phyloP scores from a whole-genome alignment of 2,797 vertebrate genomes.

The Eremophila alpestris region DNA sequence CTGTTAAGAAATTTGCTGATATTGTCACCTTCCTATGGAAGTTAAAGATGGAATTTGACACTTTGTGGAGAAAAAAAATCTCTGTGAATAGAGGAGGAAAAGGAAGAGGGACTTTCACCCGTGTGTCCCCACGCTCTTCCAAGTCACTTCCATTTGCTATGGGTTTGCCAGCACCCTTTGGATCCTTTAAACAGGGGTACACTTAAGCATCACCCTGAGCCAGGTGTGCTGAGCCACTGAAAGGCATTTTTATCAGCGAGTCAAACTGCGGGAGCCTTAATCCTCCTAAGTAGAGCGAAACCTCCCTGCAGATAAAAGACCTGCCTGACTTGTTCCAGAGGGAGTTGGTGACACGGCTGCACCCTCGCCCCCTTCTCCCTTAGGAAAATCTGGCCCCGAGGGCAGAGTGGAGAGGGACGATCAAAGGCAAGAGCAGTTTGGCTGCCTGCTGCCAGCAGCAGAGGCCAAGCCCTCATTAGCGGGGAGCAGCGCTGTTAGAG shows the following conservation, averaged over 20 bases:
- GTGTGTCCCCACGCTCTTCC: fast-evolving
- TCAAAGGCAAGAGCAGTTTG: conserved; percentile 51
- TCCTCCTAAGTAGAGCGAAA: conserved; percentile 48
- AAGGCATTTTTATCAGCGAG: conserved; percentile 3
- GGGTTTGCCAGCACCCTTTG: background rate
- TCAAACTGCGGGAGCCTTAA: conserved; percentile 53
- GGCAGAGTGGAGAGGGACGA: conserved; percentile 56
- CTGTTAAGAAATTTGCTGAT: background rate
- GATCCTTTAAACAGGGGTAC: background rate
- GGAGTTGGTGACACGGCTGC: conserved; percentile 56
- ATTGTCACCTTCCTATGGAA: background rate
- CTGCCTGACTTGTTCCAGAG: conserved; percentile 43
- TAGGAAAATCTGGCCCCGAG: conserved; percentile 48
- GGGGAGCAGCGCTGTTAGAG: background rate
- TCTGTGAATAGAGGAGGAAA: background rate
- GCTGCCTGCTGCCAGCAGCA: conserved; percentile 49
- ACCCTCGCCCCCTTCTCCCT: conserved; percentile 55
- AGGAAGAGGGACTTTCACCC: background rate
- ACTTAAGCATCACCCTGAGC: background rate
- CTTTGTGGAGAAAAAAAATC: background rate
- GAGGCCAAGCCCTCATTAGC: background rate
- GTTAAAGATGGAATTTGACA: background rate
- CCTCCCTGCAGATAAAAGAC: conserved; percentile 69
- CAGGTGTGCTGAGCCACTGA: background rate
- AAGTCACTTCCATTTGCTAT: background rate